Base-by-base conservation (phyloP, 2,797 vertebrate species). In the Acrossocheilus wenchowensis region DNA sequence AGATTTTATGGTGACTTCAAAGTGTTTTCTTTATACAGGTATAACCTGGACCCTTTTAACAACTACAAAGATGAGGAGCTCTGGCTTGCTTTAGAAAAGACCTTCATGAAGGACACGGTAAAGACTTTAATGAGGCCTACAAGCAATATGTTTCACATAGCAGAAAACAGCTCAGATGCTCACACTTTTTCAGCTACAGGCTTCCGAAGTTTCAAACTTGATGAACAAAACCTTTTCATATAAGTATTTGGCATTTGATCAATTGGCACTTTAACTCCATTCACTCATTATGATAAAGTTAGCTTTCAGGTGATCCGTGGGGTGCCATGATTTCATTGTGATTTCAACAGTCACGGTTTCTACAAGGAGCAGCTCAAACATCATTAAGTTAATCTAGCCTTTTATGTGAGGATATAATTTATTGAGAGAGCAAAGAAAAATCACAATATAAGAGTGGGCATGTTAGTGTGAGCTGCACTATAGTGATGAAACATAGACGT, bases 21-120 rank as follows among this genome's bases (percentile, higher is more conserved):
- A 60, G 36, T 80, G 8, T 66, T 54, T 43, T 48, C 34, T 78
- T 80, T 9, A 6, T 71, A 8, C 86, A 97, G 96, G 87, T 95
- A 95, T 90, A 97, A 96, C 90, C 90, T 96, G 48, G 95, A 96
- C 88, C 95, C 94, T 8, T 97, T 96, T 82, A 80, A 90, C 79
- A 93, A 85, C 15, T 93, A 93, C 91, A 93, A 72, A 0, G 94
- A 97, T 7, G 90, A 96, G 75, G 91, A 92, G 81, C 93, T 97
- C 87, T 97, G 95, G 96, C 48, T 85, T n/a, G 95, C 93, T 1
- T 94, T 97, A 91, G 95, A 96, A 89, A 95, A 93, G 87, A 96
- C 94, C 1, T 96, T 94, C 92, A 95, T 97, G 92, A 97, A 94
- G 91, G 92, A 94, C 72, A 89, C 88, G 0, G 96, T 95, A 94